Conservation (phyloP, 2,113 vertebrate genomes). For the Malurus alboscapulatus region DNA sequence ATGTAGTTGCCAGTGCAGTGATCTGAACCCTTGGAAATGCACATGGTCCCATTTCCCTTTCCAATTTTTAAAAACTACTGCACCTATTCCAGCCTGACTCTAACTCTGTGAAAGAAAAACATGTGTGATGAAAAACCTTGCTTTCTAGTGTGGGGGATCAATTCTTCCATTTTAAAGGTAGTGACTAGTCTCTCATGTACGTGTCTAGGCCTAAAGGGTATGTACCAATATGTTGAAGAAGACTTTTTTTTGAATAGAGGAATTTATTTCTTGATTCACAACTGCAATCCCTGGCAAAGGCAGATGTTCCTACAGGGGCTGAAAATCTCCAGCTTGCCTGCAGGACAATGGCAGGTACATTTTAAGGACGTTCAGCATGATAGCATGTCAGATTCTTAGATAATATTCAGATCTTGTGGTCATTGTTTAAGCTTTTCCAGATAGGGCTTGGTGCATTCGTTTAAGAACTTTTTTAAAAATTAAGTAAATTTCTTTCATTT, state of each 20-base stretch:
- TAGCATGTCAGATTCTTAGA: neutral
- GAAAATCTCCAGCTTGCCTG: neutral
- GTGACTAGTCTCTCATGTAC: neutral
- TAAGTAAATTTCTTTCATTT: neutral
- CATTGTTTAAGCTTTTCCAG: neutral
- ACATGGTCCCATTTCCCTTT: neutral
- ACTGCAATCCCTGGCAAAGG: neutral
- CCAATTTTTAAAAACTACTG: neutral
- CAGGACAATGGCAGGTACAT: neutral
- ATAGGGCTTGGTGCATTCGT: neutral
- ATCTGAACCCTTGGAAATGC: neutral
- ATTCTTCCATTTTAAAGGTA: neutral
- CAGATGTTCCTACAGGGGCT: neutral
- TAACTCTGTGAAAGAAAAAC: neutral
- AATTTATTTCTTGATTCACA: neutral
- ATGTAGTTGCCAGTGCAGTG: neutral
- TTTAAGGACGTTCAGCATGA: neutral
- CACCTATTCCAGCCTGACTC: neutral
- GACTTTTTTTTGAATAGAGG: neutral
- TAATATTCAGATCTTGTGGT: neutral
- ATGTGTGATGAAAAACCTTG: neutral
- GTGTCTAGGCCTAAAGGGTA: neutral
- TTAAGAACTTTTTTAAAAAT: neutral
- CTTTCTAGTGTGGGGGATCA: neutral
- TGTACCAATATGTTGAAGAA: neutral